Evolutionary conservation across 2,888 invertebrate species (phyloP).

Genomic region (Crematogaster levior): DNA sequence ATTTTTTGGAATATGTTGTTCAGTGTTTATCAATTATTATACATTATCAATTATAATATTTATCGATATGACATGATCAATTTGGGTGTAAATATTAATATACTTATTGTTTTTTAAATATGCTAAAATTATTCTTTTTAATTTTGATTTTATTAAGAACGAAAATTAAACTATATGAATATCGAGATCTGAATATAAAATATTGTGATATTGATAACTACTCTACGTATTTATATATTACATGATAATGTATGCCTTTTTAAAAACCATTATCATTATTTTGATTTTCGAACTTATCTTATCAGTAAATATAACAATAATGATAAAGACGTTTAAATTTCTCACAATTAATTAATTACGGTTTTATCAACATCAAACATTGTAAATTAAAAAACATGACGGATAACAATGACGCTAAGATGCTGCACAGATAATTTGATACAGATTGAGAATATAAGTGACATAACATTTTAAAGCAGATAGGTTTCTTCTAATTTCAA

Average conservation of each 20-base stretch:
- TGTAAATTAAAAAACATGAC: neutral
- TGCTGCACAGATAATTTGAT: neutral
- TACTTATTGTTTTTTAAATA: neutral
- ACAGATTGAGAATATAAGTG: neutral
- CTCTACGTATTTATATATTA: neutral
- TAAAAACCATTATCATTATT: neutral
- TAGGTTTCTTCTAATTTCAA: neutral
- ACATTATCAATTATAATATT: no score
- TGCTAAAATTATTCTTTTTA: neutral
- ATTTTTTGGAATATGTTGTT: no score
- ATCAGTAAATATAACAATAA: neutral
- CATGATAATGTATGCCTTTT: neutral
- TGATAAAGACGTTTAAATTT: neutral
- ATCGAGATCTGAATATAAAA: neutral
- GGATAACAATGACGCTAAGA: neutral
- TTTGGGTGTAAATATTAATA: no score
- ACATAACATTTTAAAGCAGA: no score
- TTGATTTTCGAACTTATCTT: constrained; percentile 6
- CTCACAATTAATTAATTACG: neutral
- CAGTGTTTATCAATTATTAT: no score
- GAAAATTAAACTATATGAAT: neutral
- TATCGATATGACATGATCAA: no score
- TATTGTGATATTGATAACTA: neutral
- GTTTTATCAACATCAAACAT: neutral
- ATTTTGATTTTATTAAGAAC: neutral